phyloP scores from a whole-genome alignment of 1,140 invertebrate genomes.

The Drusus annulatus region DNA sequence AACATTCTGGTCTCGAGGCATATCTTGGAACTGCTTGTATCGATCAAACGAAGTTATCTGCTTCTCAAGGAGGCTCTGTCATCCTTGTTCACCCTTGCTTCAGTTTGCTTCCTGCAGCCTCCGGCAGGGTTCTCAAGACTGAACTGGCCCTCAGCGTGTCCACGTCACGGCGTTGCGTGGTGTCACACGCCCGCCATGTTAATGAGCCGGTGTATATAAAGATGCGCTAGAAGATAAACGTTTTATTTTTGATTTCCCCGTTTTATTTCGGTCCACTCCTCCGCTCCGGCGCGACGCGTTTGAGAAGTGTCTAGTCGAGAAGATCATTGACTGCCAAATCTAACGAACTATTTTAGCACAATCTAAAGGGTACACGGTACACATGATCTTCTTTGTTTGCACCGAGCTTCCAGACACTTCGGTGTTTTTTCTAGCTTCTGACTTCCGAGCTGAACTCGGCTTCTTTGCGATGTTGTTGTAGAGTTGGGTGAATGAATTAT shows the following conservation, averaged over 20 bases:
- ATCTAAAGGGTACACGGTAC: constrained; percentile 21
- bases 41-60: too few species aligned
- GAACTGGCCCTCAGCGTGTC: not conserved
- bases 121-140: too few species aligned
- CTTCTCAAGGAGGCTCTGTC: too few species aligned
- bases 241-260: constrained; percentile 37
- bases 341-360: constrained; percentile 34
- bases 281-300: constrained; percentile 18
- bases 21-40: too few species aligned
- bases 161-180: not conserved
- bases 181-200: not conserved
- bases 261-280: constrained; percentile 31
- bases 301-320: constrained; percentile 26
- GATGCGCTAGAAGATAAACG: constrained; percentile 29
- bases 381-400: constrained; percentile 24
- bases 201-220: constrained; percentile 11
- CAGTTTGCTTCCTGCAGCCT: too few species aligned
- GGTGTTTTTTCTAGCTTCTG: too few species aligned
- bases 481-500: too few species aligned
- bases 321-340: constrained; percentile 41
- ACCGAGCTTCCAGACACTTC: not conserved
- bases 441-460: too few species aligned
- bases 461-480: too few species aligned
- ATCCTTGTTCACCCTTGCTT: too few species aligned
- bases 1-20: too few species aligned